Percentiles rank a stretch among this genome's conserved stretches.
Conservation (phyloP, 2,113 vertebrate species). For the Peromyscus leucopus region DNA sequence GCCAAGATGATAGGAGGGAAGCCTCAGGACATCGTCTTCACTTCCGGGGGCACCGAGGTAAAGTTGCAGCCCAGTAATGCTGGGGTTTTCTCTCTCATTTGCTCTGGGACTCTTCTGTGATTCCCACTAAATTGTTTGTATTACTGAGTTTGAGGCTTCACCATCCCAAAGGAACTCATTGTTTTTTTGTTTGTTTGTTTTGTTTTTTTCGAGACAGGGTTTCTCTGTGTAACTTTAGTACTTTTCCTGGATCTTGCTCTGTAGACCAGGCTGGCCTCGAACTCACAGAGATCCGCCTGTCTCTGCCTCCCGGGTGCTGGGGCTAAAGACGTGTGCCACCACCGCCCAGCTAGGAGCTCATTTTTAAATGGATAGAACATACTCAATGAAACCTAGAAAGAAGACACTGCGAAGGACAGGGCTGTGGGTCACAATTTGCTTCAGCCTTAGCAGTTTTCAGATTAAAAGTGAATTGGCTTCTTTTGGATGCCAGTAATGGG, state of each 20-base stretch:
- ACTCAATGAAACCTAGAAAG: neutral
- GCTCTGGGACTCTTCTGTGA: neutral
- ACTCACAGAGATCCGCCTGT: too few species aligned
- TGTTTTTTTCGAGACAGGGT: too few species aligned
- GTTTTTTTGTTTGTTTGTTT: too few species aligned
- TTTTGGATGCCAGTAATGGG: neutral
- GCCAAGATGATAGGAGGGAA: constrained; percentile 92
- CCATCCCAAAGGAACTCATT: neutral
- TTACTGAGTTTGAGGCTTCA: neutral
- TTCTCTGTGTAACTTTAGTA: too few species aligned
- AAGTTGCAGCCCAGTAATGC: neutral
- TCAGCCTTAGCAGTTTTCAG: neutral
- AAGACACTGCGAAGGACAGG: neutral
- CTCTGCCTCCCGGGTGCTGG: too few species aligned
- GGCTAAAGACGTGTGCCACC: too few species aligned
- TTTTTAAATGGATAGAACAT: too few species aligned
- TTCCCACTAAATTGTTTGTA: neutral
- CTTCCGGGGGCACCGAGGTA: constrained; percentile 97
- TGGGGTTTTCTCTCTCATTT: neutral
- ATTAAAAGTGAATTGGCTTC: neutral
- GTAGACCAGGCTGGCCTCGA: too few species aligned
- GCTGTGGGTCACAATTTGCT: neutral
- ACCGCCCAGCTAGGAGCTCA: too few species aligned
- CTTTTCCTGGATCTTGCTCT: too few species aligned
- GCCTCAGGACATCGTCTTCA: constrained; percentile 93